These are phyloP conservation scores for Mionectes olivaceus DNA, from an alignment of 2,797 vertebrate species.

Conservation along the genomic window DNA sequence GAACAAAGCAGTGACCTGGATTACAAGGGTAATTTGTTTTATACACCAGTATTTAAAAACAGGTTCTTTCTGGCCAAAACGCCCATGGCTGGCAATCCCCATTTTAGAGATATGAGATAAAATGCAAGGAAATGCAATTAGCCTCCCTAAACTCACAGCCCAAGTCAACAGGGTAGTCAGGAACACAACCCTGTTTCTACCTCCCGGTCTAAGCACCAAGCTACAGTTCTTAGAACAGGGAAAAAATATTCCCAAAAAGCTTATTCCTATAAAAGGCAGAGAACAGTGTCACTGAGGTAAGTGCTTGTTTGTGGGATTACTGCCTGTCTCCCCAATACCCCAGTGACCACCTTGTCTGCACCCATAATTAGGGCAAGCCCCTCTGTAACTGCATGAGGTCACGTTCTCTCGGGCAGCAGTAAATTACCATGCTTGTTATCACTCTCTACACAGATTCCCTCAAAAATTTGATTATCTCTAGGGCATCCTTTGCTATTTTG, in stretches of 20 bases:
- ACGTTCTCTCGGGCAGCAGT: constrained; percentile 44
- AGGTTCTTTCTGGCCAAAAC: background rate
- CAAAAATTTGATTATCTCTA: constrained; percentile 47
- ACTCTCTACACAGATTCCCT: background rate
- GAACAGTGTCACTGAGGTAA: background rate
- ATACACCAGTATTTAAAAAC: background rate
- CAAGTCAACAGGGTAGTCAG: background rate
- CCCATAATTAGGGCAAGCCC: constrained; percentile 55
- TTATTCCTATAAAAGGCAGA: background rate
- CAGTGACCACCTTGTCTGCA: constrained; percentile 25
- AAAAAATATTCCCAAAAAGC: background rate
- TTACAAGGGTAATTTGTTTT: background rate
- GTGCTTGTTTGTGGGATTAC: background rate
- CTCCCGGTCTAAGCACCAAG: background rate
- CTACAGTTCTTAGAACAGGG: background rate
- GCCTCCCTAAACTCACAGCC: background rate
- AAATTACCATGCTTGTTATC: constrained; percentile 51
- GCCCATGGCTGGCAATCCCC: background rate
- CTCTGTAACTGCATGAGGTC: constrained; percentile 60
- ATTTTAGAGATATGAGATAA: background rate
- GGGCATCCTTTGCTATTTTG: constrained; percentile 26
- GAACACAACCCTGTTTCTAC: background rate
- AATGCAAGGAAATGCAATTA: background rate
- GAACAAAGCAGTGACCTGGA: background rate
- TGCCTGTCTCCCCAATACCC: constrained; percentile 15